Percentiles rank a stretch among this genome's conserved stretches.
Conservation (phyloP, 2,888 invertebrate species). For the Lysandra coridon region DNA sequence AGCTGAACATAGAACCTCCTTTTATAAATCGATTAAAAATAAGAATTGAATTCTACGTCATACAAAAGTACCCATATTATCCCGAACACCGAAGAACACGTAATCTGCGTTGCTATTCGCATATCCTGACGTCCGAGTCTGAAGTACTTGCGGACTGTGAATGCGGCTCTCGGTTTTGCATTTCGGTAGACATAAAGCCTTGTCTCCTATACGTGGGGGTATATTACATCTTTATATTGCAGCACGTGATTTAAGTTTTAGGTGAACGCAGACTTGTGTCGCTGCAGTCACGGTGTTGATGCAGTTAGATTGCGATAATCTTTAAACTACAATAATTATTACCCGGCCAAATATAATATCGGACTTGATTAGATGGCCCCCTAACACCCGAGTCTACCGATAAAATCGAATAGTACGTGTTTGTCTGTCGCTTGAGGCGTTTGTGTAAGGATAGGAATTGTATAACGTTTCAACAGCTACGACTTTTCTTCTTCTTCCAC, state of each 20-base stretch:
- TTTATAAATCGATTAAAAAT: no score
- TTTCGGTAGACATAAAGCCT: not conserved
- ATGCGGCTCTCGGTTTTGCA: not conserved
- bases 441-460: not conserved
- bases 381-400: no score
- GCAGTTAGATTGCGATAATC: no score
- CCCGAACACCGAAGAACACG: not conserved
- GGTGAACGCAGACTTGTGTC: not conserved
- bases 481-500: no score
- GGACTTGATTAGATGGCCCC: not conserved
- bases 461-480: not conserved
- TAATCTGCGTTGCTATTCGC: constrained; percentile 5
- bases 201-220: not conserved
- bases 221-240: not conserved
- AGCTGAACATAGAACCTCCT: no score
- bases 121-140: not conserved
- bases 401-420: no score
- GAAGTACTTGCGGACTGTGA: not conserved
- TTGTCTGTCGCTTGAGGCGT: not conserved
- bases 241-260: not conserved
- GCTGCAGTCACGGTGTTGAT: not conserved
- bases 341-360: not conserved
- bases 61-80: not conserved
- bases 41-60: not conserved
- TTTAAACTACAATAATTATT: not conserved